Base-by-base conservation (phyloP, 2,797 vertebrate genomes). In the Smutsia temminckii region DNA sequence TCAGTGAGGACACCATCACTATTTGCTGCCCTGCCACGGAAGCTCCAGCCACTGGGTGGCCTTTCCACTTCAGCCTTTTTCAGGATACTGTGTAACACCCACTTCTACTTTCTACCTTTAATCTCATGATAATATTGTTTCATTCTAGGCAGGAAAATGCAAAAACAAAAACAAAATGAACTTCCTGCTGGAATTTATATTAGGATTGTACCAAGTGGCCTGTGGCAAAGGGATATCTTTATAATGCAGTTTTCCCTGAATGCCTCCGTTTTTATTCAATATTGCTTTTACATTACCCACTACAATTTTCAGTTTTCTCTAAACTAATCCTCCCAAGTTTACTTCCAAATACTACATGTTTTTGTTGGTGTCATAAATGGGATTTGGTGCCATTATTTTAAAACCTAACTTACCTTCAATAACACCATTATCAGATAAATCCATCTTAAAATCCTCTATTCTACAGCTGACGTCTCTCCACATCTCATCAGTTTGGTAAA, bases 1-100 rank as follows among this genome's bases (percentile, higher is more conserved):
- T 3, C 6, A 23, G 42, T 0, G 0, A 32, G 5, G 55, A 27
- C 11, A 1, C 20, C 8, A 0, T 8, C 42, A 6, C 68, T 85
- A 18, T n/a, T 1, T 32, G 53, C 25, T 34, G 20, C 79, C 10
- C 27, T 20, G 64, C 29, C 74, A 32, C 10, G 25, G 0, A 3
- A 5, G 83, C 25, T 51, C 91, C 69, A 0, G 21, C 46, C 34
- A 12, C 25, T 17, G n/a, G 10, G 49, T 18, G 8, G 16, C 25
- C n/a, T n/a, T 85, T 77, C 85, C 37, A 9, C 21, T 5, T 25
- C 20, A 11, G 57, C 34, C 23, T 72, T 42, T 69, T 66, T 40
- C 27, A 42, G 34, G 27, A 55, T 21, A 27, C n/a, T 27, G n/a
- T 11, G 79, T 29, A 64, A 3, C 27, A 66, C 18, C 57, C 81